Percentiles rank a stretch among this genome's conserved stretches.
Evolutionary conservation across 2,888 invertebrate genomes (phyloP).

Genomic region (Caenorhabditis wallacei): DNA sequence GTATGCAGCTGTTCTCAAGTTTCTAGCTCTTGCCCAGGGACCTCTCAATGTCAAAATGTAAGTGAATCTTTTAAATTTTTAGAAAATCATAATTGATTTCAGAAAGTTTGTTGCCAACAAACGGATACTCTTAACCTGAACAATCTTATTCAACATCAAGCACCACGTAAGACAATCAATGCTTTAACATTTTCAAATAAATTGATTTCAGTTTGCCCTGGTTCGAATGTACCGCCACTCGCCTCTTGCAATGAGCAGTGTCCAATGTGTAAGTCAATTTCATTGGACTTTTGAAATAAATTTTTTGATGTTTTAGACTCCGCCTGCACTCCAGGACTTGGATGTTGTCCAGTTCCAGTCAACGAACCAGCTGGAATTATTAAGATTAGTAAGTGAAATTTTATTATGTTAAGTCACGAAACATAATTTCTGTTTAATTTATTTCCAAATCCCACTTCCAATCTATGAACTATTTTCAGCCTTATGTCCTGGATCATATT

Average conservation of each 20-base stretch:
- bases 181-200: too few species aligned
- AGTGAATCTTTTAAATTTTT: background rate
- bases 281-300: background rate
- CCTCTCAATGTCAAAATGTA: conserved; percentile 72
- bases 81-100: conserved; percentile 8
- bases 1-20: conserved; percentile 75
- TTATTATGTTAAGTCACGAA: too few species aligned
- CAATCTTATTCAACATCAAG: conserved; percentile 72
- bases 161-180: conserved; percentile 60
- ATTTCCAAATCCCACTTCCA: too few species aligned
- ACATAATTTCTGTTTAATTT: too few species aligned
- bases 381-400: conserved; percentile 66
- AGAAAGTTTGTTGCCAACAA: conserved; percentile 77
- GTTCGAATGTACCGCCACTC: conserved; percentile 74
- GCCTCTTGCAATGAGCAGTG: conserved; percentile 73
- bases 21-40: conserved; percentile 74
- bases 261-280: conserved; percentile 67
- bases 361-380: conserved; percentile 67
- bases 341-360: conserved; percentile 74
- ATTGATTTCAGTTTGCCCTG: conserved; percentile 71
- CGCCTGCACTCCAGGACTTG: conserved; percentile 74
- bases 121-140: conserved; percentile 62
- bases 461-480: too few species aligned
- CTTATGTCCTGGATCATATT: conserved; percentile 72
- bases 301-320: conserved; percentile 69